phyloP scores from a whole-genome alignment of 1,140 invertebrate species.

The Aphelinus certus region DNA sequence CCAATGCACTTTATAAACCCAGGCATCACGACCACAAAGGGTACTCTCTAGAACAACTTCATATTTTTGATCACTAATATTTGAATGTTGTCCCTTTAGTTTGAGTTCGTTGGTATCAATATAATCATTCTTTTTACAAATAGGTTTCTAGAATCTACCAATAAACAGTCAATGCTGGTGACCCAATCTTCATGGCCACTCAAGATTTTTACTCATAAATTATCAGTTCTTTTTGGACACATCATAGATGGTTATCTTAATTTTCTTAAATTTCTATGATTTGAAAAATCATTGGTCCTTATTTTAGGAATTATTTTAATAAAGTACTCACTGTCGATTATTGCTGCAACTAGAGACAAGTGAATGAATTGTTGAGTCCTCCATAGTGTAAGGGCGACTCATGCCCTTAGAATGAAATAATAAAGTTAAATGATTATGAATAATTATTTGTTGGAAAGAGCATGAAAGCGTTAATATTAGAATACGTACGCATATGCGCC shows the following conservation, averaged over 20 bases:
- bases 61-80: slow-evolving; percentile 57
- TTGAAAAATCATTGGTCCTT: no score
- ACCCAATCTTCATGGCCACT: slow-evolving; percentile 90
- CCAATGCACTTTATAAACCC: slow-evolving; percentile 94
- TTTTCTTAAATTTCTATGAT: slow-evolving; percentile 72
- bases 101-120: slow-evolving; percentile 54
- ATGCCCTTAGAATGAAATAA: no score
- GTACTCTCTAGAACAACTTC: slow-evolving; percentile 86
- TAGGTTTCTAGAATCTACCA: slow-evolving; percentile 68
- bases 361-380: no score
- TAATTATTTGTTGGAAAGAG: no score
- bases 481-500: no score
- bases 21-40: slow-evolving; percentile 89
- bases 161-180: slow-evolving; percentile 76
- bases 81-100: slow-evolving; percentile 73
- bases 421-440: no score
- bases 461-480: no score
- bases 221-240: slow-evolving; percentile 71
- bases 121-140: slow-evolving; percentile 54
- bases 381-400: no score
- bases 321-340: no score
- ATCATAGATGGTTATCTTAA: no score
- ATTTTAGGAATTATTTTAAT: no score
- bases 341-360: no score
- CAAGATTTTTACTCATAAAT: slow-evolving; percentile 74